phyloP scores from a whole-genome alignment of 2,888 invertebrate species.

The Eristalis intricaria region DNA sequence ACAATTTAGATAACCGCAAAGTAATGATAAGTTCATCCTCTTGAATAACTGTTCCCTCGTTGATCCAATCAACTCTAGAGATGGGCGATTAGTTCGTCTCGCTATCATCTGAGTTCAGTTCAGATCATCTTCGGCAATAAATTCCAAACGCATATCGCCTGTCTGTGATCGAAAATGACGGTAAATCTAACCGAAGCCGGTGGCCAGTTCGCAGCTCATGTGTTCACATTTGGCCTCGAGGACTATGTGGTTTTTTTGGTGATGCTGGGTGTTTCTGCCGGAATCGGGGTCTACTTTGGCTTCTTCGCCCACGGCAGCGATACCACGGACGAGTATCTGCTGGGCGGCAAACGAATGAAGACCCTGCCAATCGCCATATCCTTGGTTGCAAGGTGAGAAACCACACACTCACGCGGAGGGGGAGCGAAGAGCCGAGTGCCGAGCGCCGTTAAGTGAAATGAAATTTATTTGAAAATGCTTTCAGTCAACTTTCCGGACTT shows the following conservation, averaged over 20 bases:
- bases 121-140: background rate
- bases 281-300: constrained; percentile 84
- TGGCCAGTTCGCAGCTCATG: constrained; percentile 15
- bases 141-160: background rate
- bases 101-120: background rate
- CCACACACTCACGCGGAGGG: background rate
- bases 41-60: background rate
- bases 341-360: constrained; percentile 83
- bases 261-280: constrained; percentile 83
- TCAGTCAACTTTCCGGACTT: constrained; percentile 83
- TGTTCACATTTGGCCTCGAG: constrained; percentile 75
- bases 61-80: background rate
- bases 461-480: constrained; percentile 37
- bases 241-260: constrained; percentile 84
- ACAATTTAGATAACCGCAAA: constrained; percentile 10
- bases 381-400: constrained; percentile 82
- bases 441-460: background rate
- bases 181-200: constrained; percentile 4
- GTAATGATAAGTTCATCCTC: background rate
- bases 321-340: constrained; percentile 83
- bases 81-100: background rate
- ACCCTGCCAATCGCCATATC: constrained; percentile 85
- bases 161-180: constrained; percentile 8
- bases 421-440: too few relatives aligned
- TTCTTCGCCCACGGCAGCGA: constrained; percentile 82